Conservation (phyloP, 92 coral and sea anemone species). For the Umimayanthus chanpuru region DNA sequence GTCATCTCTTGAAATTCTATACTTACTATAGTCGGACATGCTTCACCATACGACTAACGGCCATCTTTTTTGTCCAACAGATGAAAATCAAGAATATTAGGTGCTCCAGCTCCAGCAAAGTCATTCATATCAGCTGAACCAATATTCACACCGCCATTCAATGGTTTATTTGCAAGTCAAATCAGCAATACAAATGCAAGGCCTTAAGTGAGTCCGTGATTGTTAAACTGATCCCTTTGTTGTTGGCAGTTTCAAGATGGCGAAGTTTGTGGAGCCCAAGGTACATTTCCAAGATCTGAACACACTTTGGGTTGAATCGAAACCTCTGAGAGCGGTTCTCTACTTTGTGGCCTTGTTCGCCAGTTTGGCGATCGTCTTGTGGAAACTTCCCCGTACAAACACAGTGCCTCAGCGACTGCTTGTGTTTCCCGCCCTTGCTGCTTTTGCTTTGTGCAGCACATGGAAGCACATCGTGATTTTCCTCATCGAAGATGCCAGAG, state of each 20-base stretch:
- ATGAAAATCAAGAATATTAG: neutral
- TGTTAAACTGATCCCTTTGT: neutral
- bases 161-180: conserved; percentile 22
- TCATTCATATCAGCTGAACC: neutral
- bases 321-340: conserved; percentile 47
- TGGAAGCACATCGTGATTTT: conserved; percentile 55
- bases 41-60: neutral
- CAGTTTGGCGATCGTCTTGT: conserved; percentile 52
- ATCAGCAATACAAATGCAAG: neutral
- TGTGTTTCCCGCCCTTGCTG: conserved; percentile 50
- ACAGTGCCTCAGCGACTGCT: conserved; percentile 40
- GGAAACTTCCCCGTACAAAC: conserved; percentile 50
- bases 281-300: conserved; percentile 24
- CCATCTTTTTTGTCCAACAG: neutral
- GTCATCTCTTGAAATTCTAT: conserved; percentile 3
- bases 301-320: conserved; percentile 44
- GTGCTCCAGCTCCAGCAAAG: neutral
- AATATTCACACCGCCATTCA: neutral
- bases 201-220: neutral
- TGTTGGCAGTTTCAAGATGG: conserved; percentile 29
- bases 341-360: conserved; percentile 50
- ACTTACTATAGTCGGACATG: neutral
- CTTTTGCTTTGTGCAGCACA: conserved; percentile 38
- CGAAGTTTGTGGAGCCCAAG: conserved; percentile 11
- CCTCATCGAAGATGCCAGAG: conserved; percentile 29